Evolutionary conservation across 2,888 invertebrate genomes (phyloP).

Genomic region (Tenthredo livida): DNA sequence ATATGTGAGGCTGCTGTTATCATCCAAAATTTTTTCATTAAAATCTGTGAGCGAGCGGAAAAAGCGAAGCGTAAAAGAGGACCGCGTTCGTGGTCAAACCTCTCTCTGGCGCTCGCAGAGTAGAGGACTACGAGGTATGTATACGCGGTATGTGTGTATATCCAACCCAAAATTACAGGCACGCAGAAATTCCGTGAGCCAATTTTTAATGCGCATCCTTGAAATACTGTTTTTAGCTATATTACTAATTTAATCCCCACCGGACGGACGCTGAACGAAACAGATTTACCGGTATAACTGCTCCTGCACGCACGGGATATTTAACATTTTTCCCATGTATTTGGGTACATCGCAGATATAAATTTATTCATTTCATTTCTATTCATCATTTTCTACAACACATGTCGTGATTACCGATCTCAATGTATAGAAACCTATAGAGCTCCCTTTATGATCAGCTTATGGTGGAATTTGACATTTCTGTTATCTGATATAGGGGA

Average conservation of each 20-base stretch:
- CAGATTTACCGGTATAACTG: background rate
- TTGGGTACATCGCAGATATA: too few relatives aligned
- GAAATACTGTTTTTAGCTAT: slow-evolving; percentile 29
- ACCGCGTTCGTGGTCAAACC: background rate
- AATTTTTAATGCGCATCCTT: slow-evolving; percentile 20
- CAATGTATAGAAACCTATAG: background rate
- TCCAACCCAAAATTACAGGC: background rate
- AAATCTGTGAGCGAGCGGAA: background rate
- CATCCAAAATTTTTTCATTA: slow-evolving; percentile 5
- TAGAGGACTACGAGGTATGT: background rate
- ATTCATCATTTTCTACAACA: background rate
- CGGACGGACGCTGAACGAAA: background rate
- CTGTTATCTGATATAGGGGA: background rate
- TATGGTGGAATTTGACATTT: background rate
- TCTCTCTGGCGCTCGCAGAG: background rate
- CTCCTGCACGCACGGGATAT: background rate
- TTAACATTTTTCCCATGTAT: background rate
- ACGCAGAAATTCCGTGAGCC: background rate
- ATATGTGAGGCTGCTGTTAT: background rate
- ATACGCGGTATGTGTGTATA: background rate
- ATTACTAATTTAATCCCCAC: background rate
- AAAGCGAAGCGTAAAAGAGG: background rate
- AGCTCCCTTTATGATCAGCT: background rate
- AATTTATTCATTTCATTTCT: too few relatives aligned
- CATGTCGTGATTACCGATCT: background rate